A percentile compares a stretch with the other conserved stretches of the same genome.
Evolutionary conservation across 2,113 vertebrate species (phyloP).

Genomic region (Myxocyprinus asiaticus): DNA sequence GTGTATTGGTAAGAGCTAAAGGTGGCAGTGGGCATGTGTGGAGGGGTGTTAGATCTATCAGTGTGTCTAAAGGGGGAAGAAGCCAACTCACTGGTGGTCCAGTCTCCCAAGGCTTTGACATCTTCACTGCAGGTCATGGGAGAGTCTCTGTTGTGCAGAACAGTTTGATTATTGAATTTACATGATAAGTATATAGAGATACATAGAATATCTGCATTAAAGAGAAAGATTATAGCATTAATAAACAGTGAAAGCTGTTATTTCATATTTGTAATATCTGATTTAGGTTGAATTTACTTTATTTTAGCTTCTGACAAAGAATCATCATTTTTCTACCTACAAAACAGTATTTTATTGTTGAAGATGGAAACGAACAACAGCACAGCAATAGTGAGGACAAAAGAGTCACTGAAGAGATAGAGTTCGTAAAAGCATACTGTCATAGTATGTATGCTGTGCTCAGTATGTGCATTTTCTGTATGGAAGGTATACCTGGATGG

Average conservation of each 20-base stretch:
- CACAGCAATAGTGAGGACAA: no score
- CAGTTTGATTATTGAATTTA: not conserved
- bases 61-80: conserved; percentile 38
- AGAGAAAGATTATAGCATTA: not conserved
- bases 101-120: conserved; percentile 49
- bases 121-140: conserved; percentile 51
- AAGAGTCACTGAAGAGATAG: no score
- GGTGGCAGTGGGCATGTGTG: conserved; percentile 14
- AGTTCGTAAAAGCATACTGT: no score
- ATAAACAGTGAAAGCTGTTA: not conserved
- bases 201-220: not conserved
- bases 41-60: conserved; percentile 54
- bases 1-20: conserved; percentile 27
- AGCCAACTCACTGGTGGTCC: conserved; percentile 16
- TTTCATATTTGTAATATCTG: not conserved
- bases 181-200: not conserved
- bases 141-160: conserved; percentile 27
- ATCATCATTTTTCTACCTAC: no score
- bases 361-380: no score
- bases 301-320: not conserved
- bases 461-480: no score
- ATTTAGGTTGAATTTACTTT: not conserved
- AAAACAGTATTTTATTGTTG: no score
- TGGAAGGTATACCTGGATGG: no score
- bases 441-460: no score